Percentiles rank a stretch among this genome's conserved stretches.
phyloP scores from a whole-genome alignment of 2,888 invertebrate genomes.

The Harpagoxenus sublaevis region DNA sequence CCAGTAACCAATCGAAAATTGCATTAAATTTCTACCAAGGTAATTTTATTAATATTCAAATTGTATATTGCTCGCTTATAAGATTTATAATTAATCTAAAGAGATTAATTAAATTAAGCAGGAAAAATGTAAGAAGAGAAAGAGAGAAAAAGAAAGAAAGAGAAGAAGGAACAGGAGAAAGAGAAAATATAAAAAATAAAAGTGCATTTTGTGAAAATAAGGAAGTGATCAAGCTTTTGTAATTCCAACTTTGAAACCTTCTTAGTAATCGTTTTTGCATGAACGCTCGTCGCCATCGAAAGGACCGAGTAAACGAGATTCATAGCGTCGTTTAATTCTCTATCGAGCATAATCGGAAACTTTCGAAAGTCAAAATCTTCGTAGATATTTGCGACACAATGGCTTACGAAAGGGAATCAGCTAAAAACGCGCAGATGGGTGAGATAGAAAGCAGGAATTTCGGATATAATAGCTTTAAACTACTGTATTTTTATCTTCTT shows the following conservation, averaged over 20 bases:
- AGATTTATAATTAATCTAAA: neutral
- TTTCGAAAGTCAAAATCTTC: slow-evolving; percentile 37
- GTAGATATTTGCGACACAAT: slow-evolving; percentile 3
- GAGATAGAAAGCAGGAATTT: neutral
- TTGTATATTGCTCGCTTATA: neutral
- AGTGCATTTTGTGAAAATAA: neutral
- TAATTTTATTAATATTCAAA: neutral
- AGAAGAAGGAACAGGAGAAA: neutral
- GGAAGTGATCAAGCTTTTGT: neutral
- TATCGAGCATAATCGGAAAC: slow-evolving; percentile 51
- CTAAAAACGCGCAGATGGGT: neutral
- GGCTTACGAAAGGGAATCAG: neutral
- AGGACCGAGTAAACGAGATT: slow-evolving; percentile 44
- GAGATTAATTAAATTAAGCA: neutral
- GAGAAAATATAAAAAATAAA: neutral
- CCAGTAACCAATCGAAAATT: too few species aligned
- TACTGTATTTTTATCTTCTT: neutral
- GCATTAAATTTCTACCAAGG: too few species aligned
- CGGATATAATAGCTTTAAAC: neutral
- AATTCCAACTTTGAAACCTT: neutral
- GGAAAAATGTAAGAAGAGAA: neutral
- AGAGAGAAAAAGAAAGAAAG: neutral
- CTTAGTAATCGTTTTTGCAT: slow-evolving; percentile 45
- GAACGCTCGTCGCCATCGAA: slow-evolving; percentile 11
- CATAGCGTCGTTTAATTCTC: slow-evolving; percentile 46